These are phyloP conservation scores for Lontra canadensis DNA, from an alignment of 2,113 vertebrate species.

Conservation along the genomic window DNA sequence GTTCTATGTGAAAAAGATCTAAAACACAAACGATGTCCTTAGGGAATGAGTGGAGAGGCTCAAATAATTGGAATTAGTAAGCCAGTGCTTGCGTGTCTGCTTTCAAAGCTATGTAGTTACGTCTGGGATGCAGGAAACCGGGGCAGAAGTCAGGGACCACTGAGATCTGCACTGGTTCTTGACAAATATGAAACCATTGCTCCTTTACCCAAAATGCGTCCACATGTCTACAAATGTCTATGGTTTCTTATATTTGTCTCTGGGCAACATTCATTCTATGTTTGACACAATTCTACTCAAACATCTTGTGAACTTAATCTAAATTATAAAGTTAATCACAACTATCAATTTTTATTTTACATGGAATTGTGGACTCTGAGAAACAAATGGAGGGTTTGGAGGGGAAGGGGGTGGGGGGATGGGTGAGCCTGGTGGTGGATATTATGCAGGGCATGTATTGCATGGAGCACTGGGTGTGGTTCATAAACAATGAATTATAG, in stretches of 20 bases:
- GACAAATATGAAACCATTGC: not conserved
- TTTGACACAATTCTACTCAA: not conserved
- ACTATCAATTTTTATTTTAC: not conserved
- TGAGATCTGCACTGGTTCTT: too few species aligned
- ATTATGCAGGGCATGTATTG: too few species aligned
- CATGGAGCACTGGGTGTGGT: too few species aligned
- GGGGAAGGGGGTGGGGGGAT: too few species aligned
- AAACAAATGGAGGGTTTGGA: too few species aligned
- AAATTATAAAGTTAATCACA: not conserved
- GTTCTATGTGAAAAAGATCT: not conserved
- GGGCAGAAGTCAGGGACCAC: not conserved
- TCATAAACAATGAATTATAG: too few species aligned
- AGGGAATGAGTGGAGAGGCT: not conserved
- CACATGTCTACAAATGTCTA: not conserved
- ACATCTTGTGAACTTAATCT: not conserved
- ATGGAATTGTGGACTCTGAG: not conserved
- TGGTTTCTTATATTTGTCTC: not conserved
- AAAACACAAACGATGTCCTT: not conserved
- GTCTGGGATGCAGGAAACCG: not conserved
- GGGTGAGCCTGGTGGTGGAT: too few species aligned
- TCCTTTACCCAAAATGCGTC: not conserved
- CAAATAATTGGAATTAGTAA: not conserved
- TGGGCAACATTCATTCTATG: not conserved
- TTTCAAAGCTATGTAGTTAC: not conserved
- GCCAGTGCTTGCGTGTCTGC: rapidly evolving